Percentiles rank a stretch among this genome's conserved stretches.
These are phyloP conservation scores for Drosophila pallidifrons DNA, from an alignment of 1,140 invertebrate species.

Conservation along the genomic window DNA sequence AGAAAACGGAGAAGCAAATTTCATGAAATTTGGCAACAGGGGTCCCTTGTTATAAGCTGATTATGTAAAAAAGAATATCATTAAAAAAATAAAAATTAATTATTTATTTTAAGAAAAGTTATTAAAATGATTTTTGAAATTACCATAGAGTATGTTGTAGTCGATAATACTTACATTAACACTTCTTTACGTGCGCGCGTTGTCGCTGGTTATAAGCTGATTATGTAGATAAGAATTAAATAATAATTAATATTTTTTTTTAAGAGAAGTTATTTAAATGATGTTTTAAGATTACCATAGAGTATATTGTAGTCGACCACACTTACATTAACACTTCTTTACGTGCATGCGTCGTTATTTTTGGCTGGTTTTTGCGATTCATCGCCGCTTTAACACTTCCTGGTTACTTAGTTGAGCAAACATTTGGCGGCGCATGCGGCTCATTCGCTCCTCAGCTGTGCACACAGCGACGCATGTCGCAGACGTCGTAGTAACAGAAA, in stretches of 20 bases:
- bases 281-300: background rate
- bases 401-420: slow-evolving; percentile 68
- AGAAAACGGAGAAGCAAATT: no score
- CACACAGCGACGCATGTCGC: slow-evolving; percentile 46
- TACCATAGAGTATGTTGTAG: background rate
- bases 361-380: slow-evolving; percentile 21
- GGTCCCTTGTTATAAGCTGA: no score
- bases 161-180: background rate
- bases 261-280: no score
- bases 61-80: no score
- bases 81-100: no score
- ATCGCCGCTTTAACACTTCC: slow-evolving; percentile 34
- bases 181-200: background rate
- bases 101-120: no score
- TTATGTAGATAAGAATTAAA: no score
- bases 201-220: background rate
- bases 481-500: background rate
- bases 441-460: slow-evolving; percentile 51
- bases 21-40: no score
- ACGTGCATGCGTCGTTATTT: background rate
- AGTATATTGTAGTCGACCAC: background rate
- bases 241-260: no score
- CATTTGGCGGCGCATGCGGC: slow-evolving; percentile 27
- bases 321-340: background rate
- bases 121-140: no score